These are phyloP conservation scores for Takifugu bimaculatus DNA, from an alignment of 2,113 vertebrate genomes.

Conservation along the genomic window DNA sequence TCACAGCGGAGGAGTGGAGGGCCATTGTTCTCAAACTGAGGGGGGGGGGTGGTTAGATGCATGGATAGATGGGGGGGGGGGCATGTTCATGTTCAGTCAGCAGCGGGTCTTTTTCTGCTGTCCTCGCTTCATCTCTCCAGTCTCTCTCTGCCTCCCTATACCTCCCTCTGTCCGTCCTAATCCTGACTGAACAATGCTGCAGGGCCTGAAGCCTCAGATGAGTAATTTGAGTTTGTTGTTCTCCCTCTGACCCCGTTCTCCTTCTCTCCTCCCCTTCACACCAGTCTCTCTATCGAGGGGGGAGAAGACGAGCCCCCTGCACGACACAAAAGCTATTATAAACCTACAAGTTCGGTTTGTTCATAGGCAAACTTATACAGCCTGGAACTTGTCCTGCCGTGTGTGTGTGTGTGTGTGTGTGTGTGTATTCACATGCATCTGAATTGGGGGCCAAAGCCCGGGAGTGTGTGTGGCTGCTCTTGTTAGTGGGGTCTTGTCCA, in stretches of 20 bases:
- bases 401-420: slow-evolving; percentile 16
- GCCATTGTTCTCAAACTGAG: slow-evolving; percentile 35
- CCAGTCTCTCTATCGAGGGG: slow-evolving; percentile 26
- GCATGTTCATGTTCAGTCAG: slow-evolving; percentile 44
- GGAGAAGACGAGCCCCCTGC: neutral
- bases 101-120: slow-evolving; percentile 1
- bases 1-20: slow-evolving; percentile 51
- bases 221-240: slow-evolving; percentile 59
- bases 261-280: slow-evolving; percentile 29
- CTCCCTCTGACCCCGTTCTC: slow-evolving; percentile 35
- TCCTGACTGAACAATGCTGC: slow-evolving; percentile 41
- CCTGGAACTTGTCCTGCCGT: slow-evolving; percentile 27
- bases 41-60: slow-evolving; percentile 27
- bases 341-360: slow-evolving; percentile 67
- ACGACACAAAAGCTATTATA: slow-evolving; percentile 37
- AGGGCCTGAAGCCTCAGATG: slow-evolving; percentile 51
- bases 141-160: slow-evolving; percentile 1
- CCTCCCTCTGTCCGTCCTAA: slow-evolving; percentile 2
- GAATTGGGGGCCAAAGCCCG: neutral
- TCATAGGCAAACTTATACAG: slow-evolving; percentile 56
- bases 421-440: neutral
- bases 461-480: slow-evolving; percentile 21
- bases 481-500: slow-evolving; percentile 55
- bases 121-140: slow-evolving; percentile 8
- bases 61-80: slow-evolving; percentile 25